Evolutionary conservation across 2,797 vertebrate genomes (phyloP).

Genomic region (Potorous gilbertii): DNA sequence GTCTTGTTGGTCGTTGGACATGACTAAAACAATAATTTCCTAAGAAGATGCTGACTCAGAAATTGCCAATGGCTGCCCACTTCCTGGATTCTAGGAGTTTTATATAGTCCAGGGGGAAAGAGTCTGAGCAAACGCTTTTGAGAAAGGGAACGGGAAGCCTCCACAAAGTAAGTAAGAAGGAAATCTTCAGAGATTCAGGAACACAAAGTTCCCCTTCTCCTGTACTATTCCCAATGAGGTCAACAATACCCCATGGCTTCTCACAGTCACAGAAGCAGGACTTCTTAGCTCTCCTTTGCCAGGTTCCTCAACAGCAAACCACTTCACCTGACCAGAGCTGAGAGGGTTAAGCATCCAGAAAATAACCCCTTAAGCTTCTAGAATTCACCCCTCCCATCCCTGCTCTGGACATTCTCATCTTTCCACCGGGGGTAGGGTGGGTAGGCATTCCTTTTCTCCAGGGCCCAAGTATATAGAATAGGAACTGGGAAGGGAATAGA

Average conservation of each 20-base stretch:
- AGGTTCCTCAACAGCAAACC: not conserved
- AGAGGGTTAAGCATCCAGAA: not conserved
- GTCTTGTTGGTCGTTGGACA: not conserved
- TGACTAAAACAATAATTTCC: not conserved
- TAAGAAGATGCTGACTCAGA: not conserved
- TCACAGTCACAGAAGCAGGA: not conserved
- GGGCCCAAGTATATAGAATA: not conserved
- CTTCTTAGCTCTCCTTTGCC: not conserved
- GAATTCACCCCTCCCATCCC: not conserved
- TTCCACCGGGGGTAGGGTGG: not conserved
- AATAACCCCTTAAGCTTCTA: not conserved
- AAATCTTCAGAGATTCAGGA: not conserved
- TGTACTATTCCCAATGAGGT: not conserved
- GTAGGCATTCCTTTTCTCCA: not conserved
- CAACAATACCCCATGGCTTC: not conserved
- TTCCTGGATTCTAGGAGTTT: not conserved
- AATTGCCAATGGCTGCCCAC: not conserved
- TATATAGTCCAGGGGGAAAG: not conserved
- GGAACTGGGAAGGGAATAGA: constrained; percentile 2
- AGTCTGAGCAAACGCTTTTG: not conserved
- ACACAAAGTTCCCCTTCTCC: not conserved
- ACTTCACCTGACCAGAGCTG: not conserved
- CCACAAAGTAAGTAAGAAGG: not conserved
- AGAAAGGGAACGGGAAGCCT: constrained; percentile 5
- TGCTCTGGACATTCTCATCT: constrained; percentile 8